Base-by-base conservation (phyloP, 1,140 invertebrate genomes). In the Apocrypta bakeri region DNA sequence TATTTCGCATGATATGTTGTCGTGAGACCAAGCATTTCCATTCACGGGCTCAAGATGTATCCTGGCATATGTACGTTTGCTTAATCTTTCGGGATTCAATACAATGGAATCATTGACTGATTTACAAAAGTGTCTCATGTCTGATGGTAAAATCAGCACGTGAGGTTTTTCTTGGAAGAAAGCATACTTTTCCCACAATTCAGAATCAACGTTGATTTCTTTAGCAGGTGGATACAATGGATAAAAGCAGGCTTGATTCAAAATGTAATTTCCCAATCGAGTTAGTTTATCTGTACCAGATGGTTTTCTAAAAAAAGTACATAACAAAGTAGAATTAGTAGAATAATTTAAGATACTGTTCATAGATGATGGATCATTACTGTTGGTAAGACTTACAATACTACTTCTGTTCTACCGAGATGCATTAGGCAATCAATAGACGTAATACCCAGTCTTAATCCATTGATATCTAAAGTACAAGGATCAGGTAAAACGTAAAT, bases 381-480 rank as follows among this genome's bases (percentile, higher is more conserved):
- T n/a, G n/a, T n/a, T n/a, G n/a, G n/a, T n/a, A n/a, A n/a, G n/a
- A 88, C 94, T 95, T 93, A 97, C 96, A 92, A 88, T 14, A 94
- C 93, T 85, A 97, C 94, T 93, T 98, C 97, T 87, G 96, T 94
- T 84, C 94, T 94, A 33, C 95, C 94, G 14, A 98, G 88, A 88
- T 98, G 96, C 91, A 96, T 95, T 1, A 98, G 88, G 68, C 96
- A 92, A 90, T 99, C 98, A 0, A 95, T 95, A 21, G 97, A 96
- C 2, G 97, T 98, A 1, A 96, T 90, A 3, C 95, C 96, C 86
- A 98, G 90, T 12, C 95, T 91, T 0, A 98, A 87, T 7, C 96
- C 97, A 83, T 95, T 94, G 48, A 98, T 93, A 86, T 95, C 93
- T 1, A 99, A 86, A 14, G 96, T 93, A 85, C 95, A 95, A 0